phyloP scores from a whole-genome alignment of 2,113 vertebrate species.

The Tragelaphus buxtoni region DNA sequence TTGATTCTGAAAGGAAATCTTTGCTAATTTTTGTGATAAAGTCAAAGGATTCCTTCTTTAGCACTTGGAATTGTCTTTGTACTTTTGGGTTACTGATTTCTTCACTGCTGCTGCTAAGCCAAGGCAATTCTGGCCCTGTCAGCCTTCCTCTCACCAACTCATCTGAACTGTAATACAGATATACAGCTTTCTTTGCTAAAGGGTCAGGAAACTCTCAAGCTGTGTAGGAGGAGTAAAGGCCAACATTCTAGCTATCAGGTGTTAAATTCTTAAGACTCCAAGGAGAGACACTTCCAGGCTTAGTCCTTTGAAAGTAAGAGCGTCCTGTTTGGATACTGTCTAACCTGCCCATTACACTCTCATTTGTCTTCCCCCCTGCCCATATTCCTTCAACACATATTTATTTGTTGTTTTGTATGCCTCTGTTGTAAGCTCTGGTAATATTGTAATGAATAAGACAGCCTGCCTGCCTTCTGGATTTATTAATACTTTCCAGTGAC shows the following conservation, averaged over 20 bases:
- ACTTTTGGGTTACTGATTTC: not conserved
- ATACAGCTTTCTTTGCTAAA: not conserved
- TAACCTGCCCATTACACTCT: not conserved
- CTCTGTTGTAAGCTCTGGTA: not conserved
- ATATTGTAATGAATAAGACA: not conserved
- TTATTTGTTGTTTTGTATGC: not conserved
- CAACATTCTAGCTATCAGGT: not conserved
- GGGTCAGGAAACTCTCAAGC: not conserved
- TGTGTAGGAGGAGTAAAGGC: not conserved
- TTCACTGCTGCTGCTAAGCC: not conserved
- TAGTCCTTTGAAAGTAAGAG: not conserved
- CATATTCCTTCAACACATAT: not conserved
- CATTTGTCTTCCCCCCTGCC: not conserved
- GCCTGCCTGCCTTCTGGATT: not conserved
- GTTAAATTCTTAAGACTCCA: not conserved
- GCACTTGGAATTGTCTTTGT: not conserved
- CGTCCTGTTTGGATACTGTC: not conserved
- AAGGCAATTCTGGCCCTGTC: not conserved
- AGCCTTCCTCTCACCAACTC: not conserved
- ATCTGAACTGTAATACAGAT: not conserved
- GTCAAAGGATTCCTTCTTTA: not conserved
- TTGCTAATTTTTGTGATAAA: not conserved
- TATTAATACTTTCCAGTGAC: not conserved
- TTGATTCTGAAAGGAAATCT: not conserved
- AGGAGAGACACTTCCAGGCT: not conserved